These are phyloP conservation scores for Phymastichus coffea DNA, from an alignment of 1,140 invertebrate species.

Conservation along the genomic window DNA sequence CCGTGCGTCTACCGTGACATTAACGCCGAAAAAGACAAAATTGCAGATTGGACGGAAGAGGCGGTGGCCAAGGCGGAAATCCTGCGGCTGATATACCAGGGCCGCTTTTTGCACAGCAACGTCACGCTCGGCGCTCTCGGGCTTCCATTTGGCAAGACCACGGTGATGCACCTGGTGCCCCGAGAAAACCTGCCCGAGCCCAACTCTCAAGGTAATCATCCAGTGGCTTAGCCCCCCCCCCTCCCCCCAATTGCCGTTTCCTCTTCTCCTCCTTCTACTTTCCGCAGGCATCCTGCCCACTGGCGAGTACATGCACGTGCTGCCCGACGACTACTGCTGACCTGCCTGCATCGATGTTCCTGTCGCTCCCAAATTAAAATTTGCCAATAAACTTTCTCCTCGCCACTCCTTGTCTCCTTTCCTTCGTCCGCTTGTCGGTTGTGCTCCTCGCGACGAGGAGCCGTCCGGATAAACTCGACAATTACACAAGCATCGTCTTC, in stretches of 20 bases:
- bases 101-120: conserved; percentile 98
- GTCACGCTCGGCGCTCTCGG: conserved; percentile 96
- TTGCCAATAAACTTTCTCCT: too few relatives aligned
- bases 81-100: conserved; percentile 97
- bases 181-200: conserved; percentile 98
- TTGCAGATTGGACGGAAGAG: conserved; percentile 91
- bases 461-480: too few relatives aligned
- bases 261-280: conserved; percentile 1
- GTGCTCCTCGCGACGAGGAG: too few relatives aligned
- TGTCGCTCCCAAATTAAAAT: too few relatives aligned
- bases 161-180: conserved; percentile 99
- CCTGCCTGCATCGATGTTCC: too few relatives aligned
- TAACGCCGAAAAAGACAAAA: not conserved
- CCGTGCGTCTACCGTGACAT: too few relatives aligned
- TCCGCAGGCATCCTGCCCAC: conserved; percentile 44
- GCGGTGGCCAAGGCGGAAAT: conserved; percentile 94
- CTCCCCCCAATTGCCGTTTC: not conserved
- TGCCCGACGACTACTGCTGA: not conserved
- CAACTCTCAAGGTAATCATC: conserved; percentile 86
- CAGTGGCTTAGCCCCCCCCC: not conserved
- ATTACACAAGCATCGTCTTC: too few relatives aligned
- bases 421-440: too few relatives aligned
- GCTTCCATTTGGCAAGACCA: conserved; percentile 93
- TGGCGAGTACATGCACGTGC: conserved; percentile 45
- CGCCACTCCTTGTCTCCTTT: too few relatives aligned